Evolutionary conservation across 2,113 vertebrate species (phyloP), one percentile per base, ranked within the genome.

Genomic region (Thinocorus orbignyianus): DNA sequence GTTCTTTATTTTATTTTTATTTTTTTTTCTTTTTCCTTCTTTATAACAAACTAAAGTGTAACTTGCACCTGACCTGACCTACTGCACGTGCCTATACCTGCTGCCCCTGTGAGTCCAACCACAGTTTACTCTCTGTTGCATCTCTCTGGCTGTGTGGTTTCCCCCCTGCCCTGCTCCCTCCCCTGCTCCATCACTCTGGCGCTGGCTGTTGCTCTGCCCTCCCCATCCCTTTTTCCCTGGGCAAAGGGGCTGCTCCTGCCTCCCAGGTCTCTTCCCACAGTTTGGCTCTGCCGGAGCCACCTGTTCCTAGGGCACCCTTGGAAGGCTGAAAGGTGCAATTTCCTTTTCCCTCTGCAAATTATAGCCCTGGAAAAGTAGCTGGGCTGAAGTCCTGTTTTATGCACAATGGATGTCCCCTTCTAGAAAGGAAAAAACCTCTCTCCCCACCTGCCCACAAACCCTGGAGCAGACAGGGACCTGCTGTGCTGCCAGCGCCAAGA

Each of bases 1-100:
- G 76, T 95, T 92, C 79, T 96, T 93, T 81, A 25, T 86, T 84
- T 95, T 92, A 72, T 84, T 94, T 91, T 95, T 86, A 72, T 93
- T 95, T 92, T 77, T 84, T 94, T 91, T 95, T 86, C 74, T 93
- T 95, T 94, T 92, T 95, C 91, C 89, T 97, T 89, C 93, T 97
- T 95, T 92, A 92, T 95, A 92, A 94, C 96, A 94, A 96, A 93
- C 96, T 96, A 97, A 97, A 97, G 92, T 96, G 92, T 95, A 91
- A 93, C 97, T 97, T 96, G 94, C 91, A 97, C 93, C 90, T 0
- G 95, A 95, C 92, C 91, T 97, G 95, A 84, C 88, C 95, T 95
- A 96, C 92, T 95, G 93, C 94, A 96, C 95, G 91, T 95, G 91
- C 93, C 93, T 92, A 89, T 95, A 97, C 95, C 90, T 95, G 95